Conservation (phyloP, 2,888 invertebrate genomes). For the Erebia aethiops region DNA sequence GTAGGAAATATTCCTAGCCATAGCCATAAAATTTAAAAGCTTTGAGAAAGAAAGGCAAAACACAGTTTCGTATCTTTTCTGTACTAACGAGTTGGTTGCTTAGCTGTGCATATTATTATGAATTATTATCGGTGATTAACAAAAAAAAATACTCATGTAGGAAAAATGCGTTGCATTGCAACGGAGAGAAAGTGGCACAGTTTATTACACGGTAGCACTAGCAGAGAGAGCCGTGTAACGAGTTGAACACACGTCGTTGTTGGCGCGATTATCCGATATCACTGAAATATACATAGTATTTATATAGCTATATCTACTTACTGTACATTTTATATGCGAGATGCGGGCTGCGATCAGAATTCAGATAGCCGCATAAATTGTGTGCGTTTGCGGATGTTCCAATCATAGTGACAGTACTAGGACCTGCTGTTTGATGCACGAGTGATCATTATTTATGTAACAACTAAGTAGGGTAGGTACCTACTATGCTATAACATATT, state of each 20-base stretch:
- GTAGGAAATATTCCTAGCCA: too few relatives aligned
- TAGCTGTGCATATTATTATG: background rate
- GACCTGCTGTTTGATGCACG: conserved; percentile 20
- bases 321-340: background rate
- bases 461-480: background rate
- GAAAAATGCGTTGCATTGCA: background rate
- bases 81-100: too few relatives aligned
- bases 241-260: background rate
- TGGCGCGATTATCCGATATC: background rate
- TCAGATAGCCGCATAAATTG: conserved; percentile 34
- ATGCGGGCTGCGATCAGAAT: conserved; percentile 14
- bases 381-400: conserved; percentile 46
- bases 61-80: too few relatives aligned
- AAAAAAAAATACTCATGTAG: background rate
- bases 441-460: conserved; percentile 20
- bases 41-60: too few relatives aligned
- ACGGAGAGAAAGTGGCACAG: conserved; percentile 12
- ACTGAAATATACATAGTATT: background rate
- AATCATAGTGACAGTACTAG: conserved; percentile 42
- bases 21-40: too few relatives aligned
- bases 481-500: too few relatives aligned
- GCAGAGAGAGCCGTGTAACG: conserved; percentile 10
- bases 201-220: conserved; percentile 2
- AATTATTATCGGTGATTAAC: background rate
- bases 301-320: background rate